phyloP scores from a whole-genome alignment of 2,888 invertebrate genomes.

The Scotopteryx bipunctaria region DNA sequence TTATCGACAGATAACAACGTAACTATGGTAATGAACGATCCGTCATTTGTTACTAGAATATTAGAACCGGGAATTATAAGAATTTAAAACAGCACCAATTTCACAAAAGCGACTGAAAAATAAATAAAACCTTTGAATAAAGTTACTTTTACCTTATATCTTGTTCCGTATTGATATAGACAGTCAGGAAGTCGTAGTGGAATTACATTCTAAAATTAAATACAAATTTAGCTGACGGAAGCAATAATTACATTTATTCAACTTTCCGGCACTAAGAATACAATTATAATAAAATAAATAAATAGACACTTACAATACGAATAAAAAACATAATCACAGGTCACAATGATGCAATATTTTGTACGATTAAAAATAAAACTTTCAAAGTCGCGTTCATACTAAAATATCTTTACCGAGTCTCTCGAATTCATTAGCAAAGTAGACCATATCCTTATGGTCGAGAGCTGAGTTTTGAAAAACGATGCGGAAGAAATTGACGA shows the following conservation, averaged over 20 bases:
- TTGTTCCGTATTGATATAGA: no score
- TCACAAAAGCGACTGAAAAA: no score
- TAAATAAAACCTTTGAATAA: no score
- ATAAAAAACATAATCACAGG: slow-evolving; percentile 64
- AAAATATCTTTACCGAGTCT: slow-evolving; percentile 87
- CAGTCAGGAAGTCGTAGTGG: no score
- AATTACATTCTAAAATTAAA: no score
- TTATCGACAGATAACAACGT: no score
- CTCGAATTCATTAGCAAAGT: slow-evolving; percentile 94
- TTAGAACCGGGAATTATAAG: no score
- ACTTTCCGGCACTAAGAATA: slow-evolving; percentile 20
- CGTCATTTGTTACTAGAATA: no score
- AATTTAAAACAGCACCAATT: no score
- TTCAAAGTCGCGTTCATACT: slow-evolving; percentile 49
- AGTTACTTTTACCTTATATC: no score
- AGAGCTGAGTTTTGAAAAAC: slow-evolving; percentile 96
- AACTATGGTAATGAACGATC: no score
- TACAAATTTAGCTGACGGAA: slow-evolving; percentile 12
- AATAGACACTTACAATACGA: slow-evolving; percentile 27
- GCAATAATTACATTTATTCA: slow-evolving; percentile 28
- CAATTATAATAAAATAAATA: slow-evolving; percentile 30
- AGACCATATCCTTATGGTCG: slow-evolving; percentile 91
- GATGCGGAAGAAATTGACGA: slow-evolving; percentile 97
- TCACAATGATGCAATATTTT: slow-evolving; percentile 49
- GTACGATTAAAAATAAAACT: slow-evolving; percentile 39